phyloP scores from a whole-genome alignment of 1,140 invertebrate species.

The Drosophila pseudoobscura region DNA sequence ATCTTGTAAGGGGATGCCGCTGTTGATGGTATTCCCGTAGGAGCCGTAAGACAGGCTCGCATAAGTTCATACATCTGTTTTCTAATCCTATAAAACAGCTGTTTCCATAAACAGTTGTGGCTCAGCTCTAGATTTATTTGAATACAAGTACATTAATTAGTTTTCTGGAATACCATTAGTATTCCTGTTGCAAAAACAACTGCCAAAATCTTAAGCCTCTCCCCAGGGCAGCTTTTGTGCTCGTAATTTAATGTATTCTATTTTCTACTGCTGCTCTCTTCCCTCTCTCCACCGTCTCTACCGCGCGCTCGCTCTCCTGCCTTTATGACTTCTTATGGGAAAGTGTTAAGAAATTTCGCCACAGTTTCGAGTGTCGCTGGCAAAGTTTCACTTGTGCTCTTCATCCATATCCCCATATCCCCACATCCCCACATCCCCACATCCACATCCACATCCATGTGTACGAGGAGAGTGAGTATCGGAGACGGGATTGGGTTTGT shows the following conservation, averaged over 20 bases:
- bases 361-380: slow-evolving; percentile 46
- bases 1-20: no score
- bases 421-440: slow-evolving; percentile 7
- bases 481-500: slow-evolving; percentile 44
- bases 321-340: slow-evolving; percentile 65
- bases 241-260: slow-evolving; percentile 61
- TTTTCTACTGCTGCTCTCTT: slow-evolving; percentile 20
- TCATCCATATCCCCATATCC: slow-evolving; percentile 14
- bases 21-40: no score
- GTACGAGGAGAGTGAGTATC: slow-evolving; percentile 4
- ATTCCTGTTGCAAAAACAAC: slow-evolving; percentile 1
- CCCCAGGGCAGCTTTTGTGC: slow-evolving; percentile 49
- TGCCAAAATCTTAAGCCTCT: slow-evolving; percentile 13
- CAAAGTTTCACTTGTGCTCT: slow-evolving; percentile 73
- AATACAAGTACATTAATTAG: no score
- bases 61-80: no score
- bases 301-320: slow-evolving; percentile 24
- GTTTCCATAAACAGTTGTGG: no score
- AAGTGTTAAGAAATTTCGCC: slow-evolving; percentile 77
- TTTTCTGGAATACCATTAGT: slow-evolving; percentile 3
- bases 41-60: no score
- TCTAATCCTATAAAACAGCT: no score
- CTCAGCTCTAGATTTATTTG: no score
- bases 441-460: slow-evolving; percentile 6
- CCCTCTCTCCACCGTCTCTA: slow-evolving; percentile 6